Base-by-base conservation (phyloP, 2,888 invertebrate genomes). In the Caradrina clavipalpis region DNA sequence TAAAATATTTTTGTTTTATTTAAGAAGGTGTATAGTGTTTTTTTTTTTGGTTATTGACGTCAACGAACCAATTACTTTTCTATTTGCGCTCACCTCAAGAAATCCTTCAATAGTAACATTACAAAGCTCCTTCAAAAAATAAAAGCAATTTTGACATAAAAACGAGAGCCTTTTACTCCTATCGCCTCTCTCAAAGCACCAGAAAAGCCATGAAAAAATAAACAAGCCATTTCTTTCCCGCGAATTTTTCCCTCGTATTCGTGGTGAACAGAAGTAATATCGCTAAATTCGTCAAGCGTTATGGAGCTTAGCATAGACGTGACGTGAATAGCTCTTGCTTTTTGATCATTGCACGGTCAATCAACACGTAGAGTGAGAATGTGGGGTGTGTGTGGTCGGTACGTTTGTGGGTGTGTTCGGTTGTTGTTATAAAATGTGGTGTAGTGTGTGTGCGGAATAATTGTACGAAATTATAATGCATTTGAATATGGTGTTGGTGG, bases 331-430 rank as follows among this genome's bases (percentile, higher is more conserved):
- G 47, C 65, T 56, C 49, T 62, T 68, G 62, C 54, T 61, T 78
- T 78, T 76, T 83, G 81, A 83, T 83, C 76, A 83, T 73, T 74
- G 84, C 47, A 81, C 70, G 84, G 84, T 81, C 86, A 85, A 85
- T 83, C 84, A 83, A 83, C 84, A 81, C 84, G 75, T 72, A 49
- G 55, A 73, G 61, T 66, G 67, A 26, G 45, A 60, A 67, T 58
- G 73, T 45, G 58, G 56, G 39, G 42, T 47, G 22, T 21, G 47
- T 26, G 11, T 26, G 13, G 56, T 55, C 10, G 11, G 4, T 45
- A 31, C 35, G 39, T 60, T 60, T 51, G 49, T 54, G 13, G 19
- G 35, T 51, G 42, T 55, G 54, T 50, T 21, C 49, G 54, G 63
- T 49, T 49, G 53, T 56, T 47, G 57, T 47, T 45, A 26, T 39